phyloP scores from a whole-genome alignment of 2,888 invertebrate species.

The Parthenolecanium corni region DNA sequence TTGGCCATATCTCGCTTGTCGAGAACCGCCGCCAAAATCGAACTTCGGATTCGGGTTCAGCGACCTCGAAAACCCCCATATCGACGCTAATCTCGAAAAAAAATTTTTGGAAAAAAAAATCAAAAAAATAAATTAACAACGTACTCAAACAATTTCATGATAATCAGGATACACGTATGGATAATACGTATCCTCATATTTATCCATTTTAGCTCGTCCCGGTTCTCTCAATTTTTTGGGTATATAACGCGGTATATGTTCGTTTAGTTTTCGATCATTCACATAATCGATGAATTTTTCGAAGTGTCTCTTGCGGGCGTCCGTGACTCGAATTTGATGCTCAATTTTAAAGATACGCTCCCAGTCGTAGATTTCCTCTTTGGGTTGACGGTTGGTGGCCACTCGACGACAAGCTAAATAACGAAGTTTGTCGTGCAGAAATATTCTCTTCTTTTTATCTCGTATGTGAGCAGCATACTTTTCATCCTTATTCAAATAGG shows the following conservation, averaged over 20 bases:
- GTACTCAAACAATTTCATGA: conserved; percentile 18
- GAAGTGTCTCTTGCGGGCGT: conserved; percentile 57
- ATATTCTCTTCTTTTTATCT: conserved; percentile 52
- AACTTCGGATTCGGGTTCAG: too few relatives aligned
- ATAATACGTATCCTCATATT: conserved; percentile 40
- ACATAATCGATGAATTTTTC: conserved; percentile 52
- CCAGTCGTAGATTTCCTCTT: conserved; percentile 62
- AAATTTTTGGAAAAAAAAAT: too few relatives aligned
- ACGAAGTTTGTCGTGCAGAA: conserved; percentile 59
- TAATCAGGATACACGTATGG: conserved; percentile 33
- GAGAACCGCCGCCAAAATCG: too few relatives aligned
- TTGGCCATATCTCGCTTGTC: too few relatives aligned
- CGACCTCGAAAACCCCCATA: too few relatives aligned
- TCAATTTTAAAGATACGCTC: conserved; percentile 65
- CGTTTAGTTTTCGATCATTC: conserved; percentile 50
- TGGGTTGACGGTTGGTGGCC: conserved; percentile 33
- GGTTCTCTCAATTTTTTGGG: conserved; percentile 53
- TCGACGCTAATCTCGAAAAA: too few relatives aligned
- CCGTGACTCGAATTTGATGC: conserved; percentile 54
- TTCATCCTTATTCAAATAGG: conserved; percentile 53
- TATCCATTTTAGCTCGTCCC: conserved; percentile 51
- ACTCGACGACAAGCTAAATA: conserved; percentile 36
- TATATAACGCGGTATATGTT: conserved; percentile 56
- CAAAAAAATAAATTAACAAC: too few relatives aligned
- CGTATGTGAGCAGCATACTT: conserved; percentile 54